A percentile compares a stretch with the other conserved stretches of the same genome.
Evolutionary conservation across 2,113 vertebrate genomes (phyloP).

Genomic region (Spermophilus dauricus): DNA sequence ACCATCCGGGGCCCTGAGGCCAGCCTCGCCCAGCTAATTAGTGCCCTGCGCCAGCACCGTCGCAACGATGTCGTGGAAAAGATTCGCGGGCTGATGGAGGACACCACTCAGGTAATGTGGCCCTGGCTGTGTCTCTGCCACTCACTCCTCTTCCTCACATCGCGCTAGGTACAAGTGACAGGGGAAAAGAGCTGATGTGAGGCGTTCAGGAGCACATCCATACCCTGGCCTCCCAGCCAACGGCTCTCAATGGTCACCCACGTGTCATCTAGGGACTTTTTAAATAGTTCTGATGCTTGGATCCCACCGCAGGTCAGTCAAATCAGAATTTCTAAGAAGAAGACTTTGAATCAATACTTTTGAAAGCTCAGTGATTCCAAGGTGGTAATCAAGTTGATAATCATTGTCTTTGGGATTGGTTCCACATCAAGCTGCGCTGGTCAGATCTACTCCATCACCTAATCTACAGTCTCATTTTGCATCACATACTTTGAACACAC

Average conservation of each 20-base stretch:
- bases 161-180: background rate
- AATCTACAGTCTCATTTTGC: background rate
- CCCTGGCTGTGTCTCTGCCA: background rate
- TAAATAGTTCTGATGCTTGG: background rate
- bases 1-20: slow-evolving; percentile 95
- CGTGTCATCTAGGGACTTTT: background rate
- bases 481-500: background rate
- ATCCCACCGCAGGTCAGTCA: background rate
- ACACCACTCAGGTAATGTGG: slow-evolving; percentile 92
- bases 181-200: background rate
- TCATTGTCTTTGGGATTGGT: background rate
- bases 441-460: background rate
- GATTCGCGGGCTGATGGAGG: slow-evolving; percentile 97
- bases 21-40: slow-evolving; percentile 98
- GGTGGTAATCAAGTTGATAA: background rate
- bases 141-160: background rate
- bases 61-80: slow-evolving; percentile 98
- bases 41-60: slow-evolving; percentile 94
- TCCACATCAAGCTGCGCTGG: background rate
- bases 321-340: background rate
- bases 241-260: background rate
- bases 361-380: background rate
- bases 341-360: background rate
- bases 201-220: background rate
- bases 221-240: background rate